Percentiles rank a stretch among this genome's conserved stretches.
These are phyloP conservation scores for Bugulina stolonifera DNA, from an alignment of 2,888 invertebrate genomes.

Conservation along the genomic window DNA sequence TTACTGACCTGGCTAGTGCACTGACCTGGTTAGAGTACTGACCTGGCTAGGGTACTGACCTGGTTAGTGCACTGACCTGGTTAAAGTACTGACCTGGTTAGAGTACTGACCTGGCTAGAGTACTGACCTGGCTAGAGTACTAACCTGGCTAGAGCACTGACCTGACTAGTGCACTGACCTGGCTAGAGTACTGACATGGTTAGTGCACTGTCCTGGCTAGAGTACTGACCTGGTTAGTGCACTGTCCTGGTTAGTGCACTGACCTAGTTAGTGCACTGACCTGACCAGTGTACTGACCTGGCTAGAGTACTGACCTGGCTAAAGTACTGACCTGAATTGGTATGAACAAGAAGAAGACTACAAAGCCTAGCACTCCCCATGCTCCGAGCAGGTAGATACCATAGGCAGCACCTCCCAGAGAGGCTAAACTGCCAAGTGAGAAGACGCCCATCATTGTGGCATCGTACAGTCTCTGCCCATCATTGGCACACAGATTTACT, in stretches of 20 bases:
- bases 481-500: slow-evolving; percentile 59
- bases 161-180: no score
- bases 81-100: no score
- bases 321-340: slow-evolving; percentile 56
- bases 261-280: not conserved
- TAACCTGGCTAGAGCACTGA: no score
- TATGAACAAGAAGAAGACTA: slow-evolving; percentile 51
- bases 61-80: no score
- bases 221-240: not conserved
- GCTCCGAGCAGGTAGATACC: slow-evolving; percentile 57
- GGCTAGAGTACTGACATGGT: no score
- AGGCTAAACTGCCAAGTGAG: slow-evolving; percentile 57
- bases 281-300: not conserved
- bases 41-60: no score
- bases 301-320: not conserved
- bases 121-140: no score
- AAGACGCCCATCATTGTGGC: slow-evolving; percentile 57
- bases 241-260: not conserved
- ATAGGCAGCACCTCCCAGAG: slow-evolving; percentile 56
- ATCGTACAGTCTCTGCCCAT: slow-evolving; percentile 59
- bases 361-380: slow-evolving; percentile 57
- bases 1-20: no score
- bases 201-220: no score
- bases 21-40: no score
- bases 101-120: no score